Evolutionary conservation across 2,888 invertebrate genomes (phyloP).

Genomic region (Conus canariensis): DNA sequence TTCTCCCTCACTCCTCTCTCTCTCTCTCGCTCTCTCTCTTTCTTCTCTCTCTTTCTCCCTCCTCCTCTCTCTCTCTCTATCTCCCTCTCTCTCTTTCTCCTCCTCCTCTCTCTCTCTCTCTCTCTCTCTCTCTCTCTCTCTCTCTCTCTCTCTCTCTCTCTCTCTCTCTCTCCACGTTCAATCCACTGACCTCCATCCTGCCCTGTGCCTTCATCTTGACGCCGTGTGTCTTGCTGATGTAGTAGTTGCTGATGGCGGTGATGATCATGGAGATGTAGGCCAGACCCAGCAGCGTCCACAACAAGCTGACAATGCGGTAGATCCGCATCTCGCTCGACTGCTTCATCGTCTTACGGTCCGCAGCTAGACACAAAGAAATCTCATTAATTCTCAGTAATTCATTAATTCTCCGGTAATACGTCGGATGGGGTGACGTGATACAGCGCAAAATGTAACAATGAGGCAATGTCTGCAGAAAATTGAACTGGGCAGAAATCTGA

Average conservation of each 20-base stretch:
- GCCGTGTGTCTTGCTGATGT: neutral
- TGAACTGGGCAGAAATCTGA: too few relatives aligned
- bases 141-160: too few relatives aligned
- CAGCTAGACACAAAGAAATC: neutral
- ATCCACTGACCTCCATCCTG: neutral
- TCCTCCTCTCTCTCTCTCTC: neutral
- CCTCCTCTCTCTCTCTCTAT: neutral
- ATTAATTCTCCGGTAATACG: too few relatives aligned
- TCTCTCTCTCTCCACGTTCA: neutral
- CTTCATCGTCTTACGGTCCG: neutral
- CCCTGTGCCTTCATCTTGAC: neutral
- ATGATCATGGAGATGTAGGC: conserved; percentile 41
- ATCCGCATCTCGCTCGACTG: neutral
- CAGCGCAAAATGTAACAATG: too few relatives aligned
- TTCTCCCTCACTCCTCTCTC: too few relatives aligned
- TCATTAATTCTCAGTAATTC: too few relatives aligned
- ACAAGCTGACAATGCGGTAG: neutral
- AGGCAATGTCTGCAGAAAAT: too few relatives aligned
- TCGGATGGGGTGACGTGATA: too few relatives aligned
- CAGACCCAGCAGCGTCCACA: conserved; percentile 31
- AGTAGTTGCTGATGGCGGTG: conserved; percentile 30
- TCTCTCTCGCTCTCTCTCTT: too few relatives aligned
- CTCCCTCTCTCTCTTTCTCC: neutral
- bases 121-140: neutral
- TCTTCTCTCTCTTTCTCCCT: neutral